Base-by-base conservation (phyloP, 2,888 invertebrate genomes). In the Trissonchulus latispiculum region DNA sequence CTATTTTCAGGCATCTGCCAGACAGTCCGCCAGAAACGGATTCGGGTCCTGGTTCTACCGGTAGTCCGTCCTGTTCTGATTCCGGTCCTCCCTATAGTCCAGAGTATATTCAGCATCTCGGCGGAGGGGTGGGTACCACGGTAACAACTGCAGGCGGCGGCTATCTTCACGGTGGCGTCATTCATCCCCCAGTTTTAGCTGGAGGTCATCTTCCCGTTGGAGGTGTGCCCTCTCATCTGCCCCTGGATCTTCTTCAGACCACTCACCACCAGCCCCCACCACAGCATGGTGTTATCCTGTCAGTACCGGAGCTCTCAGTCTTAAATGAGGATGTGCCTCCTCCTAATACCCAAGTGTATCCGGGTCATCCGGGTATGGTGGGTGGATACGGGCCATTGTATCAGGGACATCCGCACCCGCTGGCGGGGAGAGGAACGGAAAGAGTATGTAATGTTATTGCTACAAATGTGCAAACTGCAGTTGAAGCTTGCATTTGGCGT, bases 1-100 rank as follows among this genome's bases (percentile, higher is more conserved):
- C 23, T 48, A 48, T 15, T 36, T 70, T 18, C 62, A 72, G 72
- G 3, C n/a, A 59, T 1, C 32, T 74, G 48, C 74, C 74, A 1
- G 74, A 74, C 1, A 72, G 72, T 69, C 74, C 74, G 2, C 74
- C 74, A 23, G 72, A 74, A 32, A 74, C 74, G n/a, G 72, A 74
- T 59, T 69, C 72, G 23, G 70, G 59, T 1, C 70, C 72, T 29
- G 61, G 61, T 15, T 74, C 74, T 31, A 72, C 74, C n/a, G 74
- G 72, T 35, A 72, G 70, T 32, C 72, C 74, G 1, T 72, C 74
- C 1, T 62, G 68, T 8, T 72, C 72, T 28, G 74, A 68, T 2
- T 48, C 37, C 23, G 18, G 48, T 1, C n/a, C n/a, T n/a, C 74
- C 74, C 1, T 74, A 61, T 32, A 72, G 72, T 15, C 74, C 74